Evolutionary conservation across 2,888 invertebrate species (phyloP).

Genomic region (Mechanitis mazaeus): DNA sequence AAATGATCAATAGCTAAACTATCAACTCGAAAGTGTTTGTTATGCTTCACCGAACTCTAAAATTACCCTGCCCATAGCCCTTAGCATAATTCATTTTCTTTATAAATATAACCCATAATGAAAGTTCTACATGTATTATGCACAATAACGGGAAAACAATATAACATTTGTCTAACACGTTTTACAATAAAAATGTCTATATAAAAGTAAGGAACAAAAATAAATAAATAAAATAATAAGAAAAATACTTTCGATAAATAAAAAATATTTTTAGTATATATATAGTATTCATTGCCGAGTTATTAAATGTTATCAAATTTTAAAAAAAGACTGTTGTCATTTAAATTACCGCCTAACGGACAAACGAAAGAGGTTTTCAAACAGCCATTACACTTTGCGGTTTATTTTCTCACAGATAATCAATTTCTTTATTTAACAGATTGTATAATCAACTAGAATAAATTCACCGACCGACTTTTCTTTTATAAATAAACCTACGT

Average conservation of each 20-base stretch:
- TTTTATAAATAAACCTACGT: slow-evolving; percentile 35
- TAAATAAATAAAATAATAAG: too few species aligned
- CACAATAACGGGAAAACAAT: background rate
- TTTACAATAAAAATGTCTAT: too few species aligned
- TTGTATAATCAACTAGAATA: slow-evolving; percentile 53
- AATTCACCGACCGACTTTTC: slow-evolving; percentile 47
- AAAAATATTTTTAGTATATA: too few species aligned
- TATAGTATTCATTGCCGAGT: too few species aligned
- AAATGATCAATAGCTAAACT: slow-evolving; percentile 43
- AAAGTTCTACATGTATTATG: too few species aligned
- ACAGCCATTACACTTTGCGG: slow-evolving; percentile 18
- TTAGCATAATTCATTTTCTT: slow-evolving; percentile 35
- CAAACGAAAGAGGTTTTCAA: slow-evolving; percentile 19
- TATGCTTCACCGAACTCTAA: slow-evolving; percentile 41
- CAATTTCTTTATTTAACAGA: slow-evolving; percentile 33
- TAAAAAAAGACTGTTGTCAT: background rate
- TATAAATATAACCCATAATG: too few species aligned
- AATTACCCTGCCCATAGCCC: slow-evolving; percentile 48
- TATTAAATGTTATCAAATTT: too few species aligned
- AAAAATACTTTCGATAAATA: too few species aligned
- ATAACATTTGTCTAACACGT: too few species aligned
- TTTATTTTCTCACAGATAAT: slow-evolving; percentile 33
- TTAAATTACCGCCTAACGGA: background rate
- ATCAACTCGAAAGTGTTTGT: slow-evolving; percentile 54
- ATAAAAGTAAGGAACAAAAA: too few species aligned